A percentile compares a stretch with the other conserved stretches of the same genome.
Conservation (phyloP, 2,888 invertebrate species). For the Caenorhabditis sp. region DNA sequence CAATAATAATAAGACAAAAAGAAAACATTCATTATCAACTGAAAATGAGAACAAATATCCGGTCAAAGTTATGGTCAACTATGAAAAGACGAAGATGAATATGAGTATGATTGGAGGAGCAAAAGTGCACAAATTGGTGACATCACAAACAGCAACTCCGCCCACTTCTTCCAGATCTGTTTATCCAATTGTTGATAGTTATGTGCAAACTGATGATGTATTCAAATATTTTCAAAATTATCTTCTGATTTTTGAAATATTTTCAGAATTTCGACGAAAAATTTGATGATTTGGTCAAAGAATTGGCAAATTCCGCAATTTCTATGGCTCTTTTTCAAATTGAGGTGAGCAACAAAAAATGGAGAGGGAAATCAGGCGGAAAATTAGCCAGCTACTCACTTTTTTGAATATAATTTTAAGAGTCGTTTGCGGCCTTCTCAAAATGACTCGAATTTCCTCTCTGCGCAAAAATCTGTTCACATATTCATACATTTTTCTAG, state of each 20-base stretch:
- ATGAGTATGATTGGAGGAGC: conserved; percentile 6
- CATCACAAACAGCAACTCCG: conserved; percentile 38
- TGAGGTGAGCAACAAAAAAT: conserved; percentile 11
- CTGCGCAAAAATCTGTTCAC: too few species aligned
- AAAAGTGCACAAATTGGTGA: not conserved
- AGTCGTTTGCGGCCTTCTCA: too few species aligned
- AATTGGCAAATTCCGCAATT: conserved; percentile 39
- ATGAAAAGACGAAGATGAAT: conserved; percentile 5
- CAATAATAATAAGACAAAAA: too few species aligned
- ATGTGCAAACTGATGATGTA: conserved; percentile 50
- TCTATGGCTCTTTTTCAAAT: conserved; percentile 27
- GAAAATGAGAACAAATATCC: conserved; percentile 10
- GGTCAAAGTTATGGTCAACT: conserved; percentile 35
- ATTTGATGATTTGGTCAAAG: conserved; percentile 36
- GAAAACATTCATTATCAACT: not conserved
- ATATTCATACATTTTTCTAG: too few species aligned
- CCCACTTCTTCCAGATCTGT: conserved; percentile 33
- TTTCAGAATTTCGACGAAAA: conserved; percentile 41
- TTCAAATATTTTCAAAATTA: not conserved
- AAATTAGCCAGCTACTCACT: too few species aligned
- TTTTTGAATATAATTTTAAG: not conserved
- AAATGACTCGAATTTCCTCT: too few species aligned
- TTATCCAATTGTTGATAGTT: conserved; percentile 42
- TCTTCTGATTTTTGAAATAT: not conserved
- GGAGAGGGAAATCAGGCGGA: too few species aligned